A percentile compares a stretch with the other conserved stretches of the same genome.
phyloP scores from a whole-genome alignment of 2,113 vertebrate genomes.

The Channa argus region DNA sequence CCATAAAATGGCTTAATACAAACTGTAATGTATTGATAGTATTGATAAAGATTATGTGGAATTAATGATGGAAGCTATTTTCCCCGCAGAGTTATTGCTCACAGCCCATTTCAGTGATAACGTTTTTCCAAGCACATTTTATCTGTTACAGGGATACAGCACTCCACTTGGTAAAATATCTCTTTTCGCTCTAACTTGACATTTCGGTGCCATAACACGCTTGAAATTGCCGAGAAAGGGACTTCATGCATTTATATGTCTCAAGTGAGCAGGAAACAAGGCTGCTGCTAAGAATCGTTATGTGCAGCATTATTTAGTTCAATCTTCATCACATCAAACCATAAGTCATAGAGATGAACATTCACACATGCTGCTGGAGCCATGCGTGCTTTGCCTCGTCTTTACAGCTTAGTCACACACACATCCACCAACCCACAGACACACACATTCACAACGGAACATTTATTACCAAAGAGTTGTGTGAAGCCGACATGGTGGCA shows the following conservation, averaged over 20 bases:
- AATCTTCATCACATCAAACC: slow-evolving; percentile 41
- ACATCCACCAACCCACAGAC: slow-evolving; percentile 16
- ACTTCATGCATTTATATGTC: slow-evolving; percentile 24
- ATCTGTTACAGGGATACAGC: slow-evolving; percentile 13
- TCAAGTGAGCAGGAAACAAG: slow-evolving; percentile 37
- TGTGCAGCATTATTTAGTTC: slow-evolving; percentile 46
- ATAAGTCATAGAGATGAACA: slow-evolving; percentile 36
- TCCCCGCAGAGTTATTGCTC: slow-evolving; percentile 41
- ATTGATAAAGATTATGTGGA: slow-evolving; percentile 32
- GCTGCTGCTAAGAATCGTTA: slow-evolving; percentile 30
- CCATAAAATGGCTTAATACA: slow-evolving; percentile 26
- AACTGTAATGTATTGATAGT: slow-evolving; percentile 24
- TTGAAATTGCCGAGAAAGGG: slow-evolving; percentile 9
- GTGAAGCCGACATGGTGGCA: slow-evolving; percentile 28
- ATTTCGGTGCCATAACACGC: slow-evolving; percentile 27
- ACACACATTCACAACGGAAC: slow-evolving; percentile 30
- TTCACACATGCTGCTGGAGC: slow-evolving; percentile 31
- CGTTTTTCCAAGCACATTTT: slow-evolving; percentile 37
- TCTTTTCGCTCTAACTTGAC: slow-evolving; percentile 39
- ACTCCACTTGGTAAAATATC: slow-evolving; percentile 24
- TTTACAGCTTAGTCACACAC: slow-evolving; percentile 27
- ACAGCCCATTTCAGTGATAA: slow-evolving; percentile 27
- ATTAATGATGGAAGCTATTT: slow-evolving; percentile 41
- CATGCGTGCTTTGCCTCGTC: slow-evolving; percentile 31
- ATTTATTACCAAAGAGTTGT: slow-evolving; percentile 32